These are phyloP conservation scores for Chymomyza costata DNA, from an alignment of 1,140 invertebrate species.

Conservation along the genomic window DNA sequence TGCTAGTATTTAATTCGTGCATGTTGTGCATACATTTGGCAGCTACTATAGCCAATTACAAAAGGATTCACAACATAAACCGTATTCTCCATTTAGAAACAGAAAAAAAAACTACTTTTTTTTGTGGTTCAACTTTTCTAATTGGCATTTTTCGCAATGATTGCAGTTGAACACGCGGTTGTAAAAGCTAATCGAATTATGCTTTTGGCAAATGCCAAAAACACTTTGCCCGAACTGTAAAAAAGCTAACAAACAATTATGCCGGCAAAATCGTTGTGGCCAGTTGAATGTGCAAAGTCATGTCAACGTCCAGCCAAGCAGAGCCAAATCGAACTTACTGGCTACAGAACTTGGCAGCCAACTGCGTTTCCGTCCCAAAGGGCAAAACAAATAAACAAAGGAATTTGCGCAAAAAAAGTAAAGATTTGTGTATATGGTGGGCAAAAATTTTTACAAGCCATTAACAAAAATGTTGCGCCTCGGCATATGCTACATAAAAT, in stretches of 20 bases:
- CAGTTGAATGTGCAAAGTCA: conserved; percentile 35
- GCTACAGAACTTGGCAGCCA: neutral
- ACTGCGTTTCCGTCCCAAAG: conserved; percentile 37
- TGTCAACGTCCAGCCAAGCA: conserved; percentile 48
- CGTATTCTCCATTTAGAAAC: too few relatives aligned
- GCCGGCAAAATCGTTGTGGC: neutral
- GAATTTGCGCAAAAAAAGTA: conserved; percentile 26
- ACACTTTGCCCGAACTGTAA: conserved; percentile 24
- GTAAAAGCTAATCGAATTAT: conserved; percentile 72
- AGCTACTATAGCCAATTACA: conserved; percentile 12
- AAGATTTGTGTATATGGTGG: conserved; percentile 58
- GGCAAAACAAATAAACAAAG: conserved; percentile 18
- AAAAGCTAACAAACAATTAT: conserved; percentile 53
- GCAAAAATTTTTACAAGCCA: conserved; percentile 61
- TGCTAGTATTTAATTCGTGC: conserved; percentile 22
- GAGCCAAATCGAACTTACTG: neutral
- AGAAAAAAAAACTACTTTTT: conserved; percentile 14
- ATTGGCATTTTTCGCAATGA: conserved; percentile 68
- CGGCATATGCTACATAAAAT: conserved; percentile 68
- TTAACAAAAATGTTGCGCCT: conserved; percentile 71
- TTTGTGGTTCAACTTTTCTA: conserved; percentile 46
- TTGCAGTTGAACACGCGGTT: conserved; percentile 64
- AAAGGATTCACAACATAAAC: too few relatives aligned
- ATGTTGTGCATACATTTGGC: conserved; percentile 21
- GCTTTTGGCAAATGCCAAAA: conserved; percentile 55